Percentiles rank a stretch among this genome's conserved stretches.
phyloP scores from a whole-genome alignment of 2,113 vertebrate genomes.

The Ondatra zibethicus region DNA sequence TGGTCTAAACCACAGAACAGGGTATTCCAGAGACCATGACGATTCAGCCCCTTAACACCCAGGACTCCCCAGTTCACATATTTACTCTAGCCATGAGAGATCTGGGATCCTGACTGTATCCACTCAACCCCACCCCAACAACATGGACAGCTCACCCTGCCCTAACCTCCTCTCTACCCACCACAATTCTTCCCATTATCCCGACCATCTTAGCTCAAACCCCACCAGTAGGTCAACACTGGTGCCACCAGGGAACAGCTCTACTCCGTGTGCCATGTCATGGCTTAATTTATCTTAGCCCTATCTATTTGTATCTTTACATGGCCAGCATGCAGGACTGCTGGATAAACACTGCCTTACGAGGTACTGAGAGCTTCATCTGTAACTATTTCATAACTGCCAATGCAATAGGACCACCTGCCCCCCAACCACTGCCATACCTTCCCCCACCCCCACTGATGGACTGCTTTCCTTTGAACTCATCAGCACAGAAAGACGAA shows the following conservation, averaged over 20 bases:
- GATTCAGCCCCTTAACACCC: background rate
- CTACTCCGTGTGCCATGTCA: rapidly evolving
- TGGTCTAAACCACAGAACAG: rapidly evolving
- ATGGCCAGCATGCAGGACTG: rapidly evolving
- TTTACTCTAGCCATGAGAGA: background rate
- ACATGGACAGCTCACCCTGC: background rate
- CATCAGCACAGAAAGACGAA: background rate
- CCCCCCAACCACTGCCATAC: background rate
- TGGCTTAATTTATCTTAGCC: rapidly evolving
- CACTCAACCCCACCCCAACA: background rate
- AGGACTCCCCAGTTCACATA: rapidly evolving
- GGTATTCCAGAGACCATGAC: rapidly evolving
- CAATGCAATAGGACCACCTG: background rate
- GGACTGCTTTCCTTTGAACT: background rate
- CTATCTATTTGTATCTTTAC: rapidly evolving
- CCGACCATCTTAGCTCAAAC: background rate
- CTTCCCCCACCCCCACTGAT: background rate
- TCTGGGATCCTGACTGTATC: rapidly evolving
- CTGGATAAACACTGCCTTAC: rapidly evolving
- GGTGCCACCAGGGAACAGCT: rapidly evolving
- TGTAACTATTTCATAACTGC: background rate
- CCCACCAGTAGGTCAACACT: background rate
- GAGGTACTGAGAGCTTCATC: too few species aligned
- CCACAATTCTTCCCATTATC: background rate
- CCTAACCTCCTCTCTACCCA: too few species aligned